A percentile compares a stretch with the other conserved stretches of the same genome.
phyloP scores from a whole-genome alignment of 2,888 invertebrate genomes.

The Crepidodera aurea region DNA sequence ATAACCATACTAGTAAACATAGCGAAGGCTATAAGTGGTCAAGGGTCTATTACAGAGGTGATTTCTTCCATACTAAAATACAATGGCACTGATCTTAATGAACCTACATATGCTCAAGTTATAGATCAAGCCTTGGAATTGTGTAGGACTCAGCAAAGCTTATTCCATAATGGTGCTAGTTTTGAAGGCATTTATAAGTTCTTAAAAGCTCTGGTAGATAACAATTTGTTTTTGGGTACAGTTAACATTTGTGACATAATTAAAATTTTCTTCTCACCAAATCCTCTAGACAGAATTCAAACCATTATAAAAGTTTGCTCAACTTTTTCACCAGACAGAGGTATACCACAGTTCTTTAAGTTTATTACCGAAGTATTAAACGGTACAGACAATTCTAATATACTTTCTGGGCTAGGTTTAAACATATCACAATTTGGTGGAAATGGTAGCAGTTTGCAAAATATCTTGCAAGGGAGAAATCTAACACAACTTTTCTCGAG shows the following conservation, averaged over 20 bases:
- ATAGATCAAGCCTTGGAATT: constrained; percentile 14
- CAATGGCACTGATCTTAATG: constrained; percentile 12
- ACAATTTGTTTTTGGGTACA: constrained; percentile 19
- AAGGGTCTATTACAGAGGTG: constrained; percentile 4
- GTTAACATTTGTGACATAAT: constrained; percentile 29
- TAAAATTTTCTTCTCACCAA: constrained; percentile 20
- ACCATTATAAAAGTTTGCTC: constrained; percentile 17
- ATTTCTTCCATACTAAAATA: constrained; percentile 23
- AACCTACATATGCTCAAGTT: constrained; percentile 12
- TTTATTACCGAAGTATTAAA: constrained; percentile 9
- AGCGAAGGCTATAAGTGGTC: neutral
- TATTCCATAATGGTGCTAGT: neutral
- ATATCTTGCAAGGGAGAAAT: constrained; percentile 13
- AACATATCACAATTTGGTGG: constrained; percentile 6
- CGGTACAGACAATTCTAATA: neutral
- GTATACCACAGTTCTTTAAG: constrained; percentile 17
- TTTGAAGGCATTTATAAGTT: neutral
- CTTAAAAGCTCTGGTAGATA: constrained; percentile 14
- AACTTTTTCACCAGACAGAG: constrained; percentile 4
- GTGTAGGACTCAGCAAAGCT: constrained; percentile 8
- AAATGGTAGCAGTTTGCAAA: constrained; percentile 7
- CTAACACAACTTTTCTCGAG: neutral
- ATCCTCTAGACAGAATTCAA: constrained; percentile 9
- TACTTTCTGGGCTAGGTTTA: constrained; percentile 8
- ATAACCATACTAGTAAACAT: constrained; percentile 21